Conservation (phyloP, 2,888 invertebrate genomes). For the Cerastis rubricosa region DNA sequence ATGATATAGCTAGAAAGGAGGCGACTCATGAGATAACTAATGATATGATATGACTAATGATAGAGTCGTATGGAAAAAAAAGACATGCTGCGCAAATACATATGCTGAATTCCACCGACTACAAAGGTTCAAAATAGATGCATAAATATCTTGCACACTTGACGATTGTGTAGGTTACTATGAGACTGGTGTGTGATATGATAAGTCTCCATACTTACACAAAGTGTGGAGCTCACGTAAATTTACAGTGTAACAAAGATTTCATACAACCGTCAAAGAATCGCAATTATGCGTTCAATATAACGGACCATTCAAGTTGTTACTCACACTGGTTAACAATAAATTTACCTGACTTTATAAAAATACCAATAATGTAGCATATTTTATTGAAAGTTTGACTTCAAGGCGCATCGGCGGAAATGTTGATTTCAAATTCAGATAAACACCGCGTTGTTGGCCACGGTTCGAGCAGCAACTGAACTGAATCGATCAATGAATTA, state of each 20-base stretch:
- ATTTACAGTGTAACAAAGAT: not conserved
- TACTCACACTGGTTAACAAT: not conserved
- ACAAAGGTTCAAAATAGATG: slow-evolving; percentile 32
- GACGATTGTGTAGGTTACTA: not conserved
- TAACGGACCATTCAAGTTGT: no score
- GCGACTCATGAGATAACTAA: not conserved
- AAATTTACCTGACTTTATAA: not conserved
- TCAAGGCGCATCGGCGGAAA: slow-evolving; percentile 69
- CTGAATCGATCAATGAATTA: slow-evolving; percentile 85
- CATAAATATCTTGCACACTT: slow-evolving; percentile 26
- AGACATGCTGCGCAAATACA: not conserved
- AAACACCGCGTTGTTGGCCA: slow-evolving; percentile 72
- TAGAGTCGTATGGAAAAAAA: not conserved
- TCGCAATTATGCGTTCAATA: not conserved
- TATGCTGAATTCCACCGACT: slow-evolving; percentile 22
- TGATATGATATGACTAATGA: no score
- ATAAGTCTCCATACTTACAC: not conserved
- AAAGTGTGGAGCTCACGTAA: not conserved
- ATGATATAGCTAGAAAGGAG: not conserved
- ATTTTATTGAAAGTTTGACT: slow-evolving; percentile 66
- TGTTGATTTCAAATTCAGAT: slow-evolving; percentile 80
- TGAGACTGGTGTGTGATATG: slow-evolving; percentile 1
- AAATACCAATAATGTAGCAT: not conserved
- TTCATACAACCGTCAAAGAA: not conserved
- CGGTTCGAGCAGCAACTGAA: slow-evolving; percentile 71